phyloP scores from a whole-genome alignment of 2,888 invertebrate genomes.

The Amphipyra berbera region DNA sequence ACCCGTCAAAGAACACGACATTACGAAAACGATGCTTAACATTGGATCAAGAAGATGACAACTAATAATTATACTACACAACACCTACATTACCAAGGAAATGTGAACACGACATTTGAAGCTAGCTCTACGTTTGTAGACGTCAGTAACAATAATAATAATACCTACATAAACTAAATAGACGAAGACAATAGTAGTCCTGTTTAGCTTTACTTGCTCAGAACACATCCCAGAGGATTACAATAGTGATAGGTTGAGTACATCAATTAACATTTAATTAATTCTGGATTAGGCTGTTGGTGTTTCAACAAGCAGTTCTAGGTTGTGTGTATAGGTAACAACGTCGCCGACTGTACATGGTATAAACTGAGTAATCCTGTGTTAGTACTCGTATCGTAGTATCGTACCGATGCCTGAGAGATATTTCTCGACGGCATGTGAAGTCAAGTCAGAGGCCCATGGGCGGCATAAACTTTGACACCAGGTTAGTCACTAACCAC shows the following conservation, averaged over 20 bases:
- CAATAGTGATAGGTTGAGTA: constrained; percentile 32
- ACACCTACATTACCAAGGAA: constrained; percentile 21
- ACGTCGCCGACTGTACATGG: background rate
- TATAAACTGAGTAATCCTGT: too few species aligned
- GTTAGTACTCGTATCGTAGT: too few species aligned
- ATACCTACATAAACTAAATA: constrained; percentile 25
- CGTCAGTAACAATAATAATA: constrained; percentile 27
- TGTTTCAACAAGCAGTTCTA: constrained; percentile 7
- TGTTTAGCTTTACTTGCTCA: constrained; percentile 15
- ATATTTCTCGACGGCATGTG: too few species aligned
- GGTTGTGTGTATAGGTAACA: background rate
- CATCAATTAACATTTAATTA: constrained; percentile 52
- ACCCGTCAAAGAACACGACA: constrained; percentile 10
- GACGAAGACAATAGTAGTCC: constrained; percentile 22
- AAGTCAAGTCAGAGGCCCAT: too few species aligned
- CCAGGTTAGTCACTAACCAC: too few species aligned
- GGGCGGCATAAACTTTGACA: too few species aligned
- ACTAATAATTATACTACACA: constrained; percentile 26
- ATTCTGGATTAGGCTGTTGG: constrained; percentile 41
- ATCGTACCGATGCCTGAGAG: too few species aligned
- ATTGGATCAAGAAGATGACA: constrained; percentile 27
- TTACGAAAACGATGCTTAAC: constrained; percentile 18
- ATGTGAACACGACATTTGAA: constrained; percentile 20
- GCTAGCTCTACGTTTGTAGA: constrained; percentile 30
- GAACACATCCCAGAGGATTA: constrained; percentile 40